Evolutionary conservation across 2,888 invertebrate species (phyloP).

Genomic region (Andrena trimmerana): DNA sequence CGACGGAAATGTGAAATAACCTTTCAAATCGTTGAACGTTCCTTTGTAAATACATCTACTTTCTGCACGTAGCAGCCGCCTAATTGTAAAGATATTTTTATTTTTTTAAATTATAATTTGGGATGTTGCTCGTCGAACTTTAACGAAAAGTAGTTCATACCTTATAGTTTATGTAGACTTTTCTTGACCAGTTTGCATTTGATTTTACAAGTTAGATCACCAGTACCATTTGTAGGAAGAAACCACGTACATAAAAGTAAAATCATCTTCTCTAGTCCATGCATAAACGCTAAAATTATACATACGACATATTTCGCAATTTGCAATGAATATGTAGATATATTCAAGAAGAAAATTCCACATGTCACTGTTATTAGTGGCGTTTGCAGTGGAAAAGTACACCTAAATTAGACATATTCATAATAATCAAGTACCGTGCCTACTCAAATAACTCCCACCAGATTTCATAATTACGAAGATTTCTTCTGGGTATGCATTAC

Average conservation of each 20-base stretch:
- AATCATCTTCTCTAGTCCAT: neutral
- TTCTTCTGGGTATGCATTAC: neutral
- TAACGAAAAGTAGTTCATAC: neutral
- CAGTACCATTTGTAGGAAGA: too few species aligned
- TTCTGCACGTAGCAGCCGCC: too few species aligned
- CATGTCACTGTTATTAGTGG: neutral
- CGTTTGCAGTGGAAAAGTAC: neutral
- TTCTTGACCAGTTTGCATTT: too few species aligned
- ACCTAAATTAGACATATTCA: slow-evolving; percentile 3
- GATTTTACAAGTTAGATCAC: too few species aligned
- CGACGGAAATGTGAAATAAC: neutral
- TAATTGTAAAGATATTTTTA: too few species aligned
- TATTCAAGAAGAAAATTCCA: neutral
- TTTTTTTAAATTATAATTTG: too few species aligned
- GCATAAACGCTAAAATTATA: neutral
- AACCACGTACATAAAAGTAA: too few species aligned
- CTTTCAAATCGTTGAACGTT: neutral
- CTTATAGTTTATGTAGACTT: too few species aligned
- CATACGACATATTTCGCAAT: neutral
- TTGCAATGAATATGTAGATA: neutral
- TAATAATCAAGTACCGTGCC: neutral
- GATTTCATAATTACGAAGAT: neutral
- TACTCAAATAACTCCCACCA: neutral
- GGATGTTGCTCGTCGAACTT: too few species aligned
- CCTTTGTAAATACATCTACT: too few species aligned